Conservation (phyloP, 2,888 invertebrate species). For the Stenoptilia bipunctidactyla region DNA sequence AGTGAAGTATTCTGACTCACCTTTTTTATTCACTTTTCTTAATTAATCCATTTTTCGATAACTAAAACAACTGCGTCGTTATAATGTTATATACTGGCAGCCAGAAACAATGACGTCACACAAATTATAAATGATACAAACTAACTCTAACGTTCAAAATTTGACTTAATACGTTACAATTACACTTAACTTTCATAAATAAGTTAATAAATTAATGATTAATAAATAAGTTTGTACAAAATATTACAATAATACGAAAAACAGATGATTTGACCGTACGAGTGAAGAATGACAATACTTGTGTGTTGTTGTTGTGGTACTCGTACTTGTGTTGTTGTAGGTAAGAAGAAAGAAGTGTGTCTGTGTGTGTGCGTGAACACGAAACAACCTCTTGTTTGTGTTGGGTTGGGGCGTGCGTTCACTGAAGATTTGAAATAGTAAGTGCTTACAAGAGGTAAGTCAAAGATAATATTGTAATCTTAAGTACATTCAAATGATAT, state of each 20-base stretch:
- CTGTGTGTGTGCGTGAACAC: constrained; percentile 20
- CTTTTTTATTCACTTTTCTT: constrained; percentile 55
- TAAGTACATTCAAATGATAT: too few relatives aligned
- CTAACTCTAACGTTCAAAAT: constrained; percentile 18
- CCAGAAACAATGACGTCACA: constrained; percentile 74
- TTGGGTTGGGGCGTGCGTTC: too few relatives aligned
- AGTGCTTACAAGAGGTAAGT: too few relatives aligned
- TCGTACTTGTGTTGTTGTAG: background rate
- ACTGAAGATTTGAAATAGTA: too few relatives aligned
- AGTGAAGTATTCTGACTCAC: constrained; percentile 28
- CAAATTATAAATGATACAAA: constrained; percentile 38
- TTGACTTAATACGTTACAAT: constrained; percentile 21
- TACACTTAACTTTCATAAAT: constrained; percentile 31
- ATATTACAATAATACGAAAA: constrained; percentile 54
- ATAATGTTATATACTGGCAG: constrained; percentile 40
- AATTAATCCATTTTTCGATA: constrained; percentile 62
- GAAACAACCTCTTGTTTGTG: too few relatives aligned
- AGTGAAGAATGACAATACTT: constrained; percentile 29
- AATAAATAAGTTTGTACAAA: constrained; percentile 59
- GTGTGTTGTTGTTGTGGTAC: background rate
- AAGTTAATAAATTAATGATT: constrained; percentile 41
- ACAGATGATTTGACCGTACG: constrained; percentile 58
- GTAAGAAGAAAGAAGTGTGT: too few relatives aligned
- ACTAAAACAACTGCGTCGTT: constrained; percentile 74
- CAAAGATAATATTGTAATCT: too few relatives aligned